phyloP scores from a whole-genome alignment of 2,888 invertebrate genomes.

The Tenthredo scrophulariae region DNA sequence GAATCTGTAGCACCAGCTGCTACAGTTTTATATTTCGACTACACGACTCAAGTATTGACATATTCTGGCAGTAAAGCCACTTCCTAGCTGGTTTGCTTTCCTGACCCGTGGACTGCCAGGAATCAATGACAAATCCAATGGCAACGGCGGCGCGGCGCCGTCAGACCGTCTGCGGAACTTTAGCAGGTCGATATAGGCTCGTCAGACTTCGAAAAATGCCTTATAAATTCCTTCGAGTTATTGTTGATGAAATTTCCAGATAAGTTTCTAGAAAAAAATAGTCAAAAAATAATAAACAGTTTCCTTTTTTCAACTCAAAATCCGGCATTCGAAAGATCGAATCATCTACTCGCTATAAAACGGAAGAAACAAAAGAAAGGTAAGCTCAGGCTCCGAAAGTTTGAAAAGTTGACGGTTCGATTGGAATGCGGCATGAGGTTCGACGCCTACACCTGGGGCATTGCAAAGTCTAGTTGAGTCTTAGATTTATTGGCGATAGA shows the following conservation, averaged over 20 bases:
- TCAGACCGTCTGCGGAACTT: conserved; percentile 19
- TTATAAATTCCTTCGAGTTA: not conserved
- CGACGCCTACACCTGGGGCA: conserved; percentile 51
- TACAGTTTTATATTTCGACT: not conserved
- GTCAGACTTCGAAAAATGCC: not conserved
- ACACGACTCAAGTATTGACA: conserved; percentile 67
- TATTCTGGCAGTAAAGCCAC: conserved; percentile 69
- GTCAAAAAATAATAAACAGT: not conserved
- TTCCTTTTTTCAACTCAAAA: not conserved
- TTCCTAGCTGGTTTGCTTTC: conserved; percentile 70
- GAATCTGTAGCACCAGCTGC: not conserved
- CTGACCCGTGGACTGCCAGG: conserved; percentile 67
- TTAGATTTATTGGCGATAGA: conserved; percentile 76
- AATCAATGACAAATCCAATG: conserved; percentile 73
- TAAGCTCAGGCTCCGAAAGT: conserved; percentile 1
- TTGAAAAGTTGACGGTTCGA: conserved; percentile 69
- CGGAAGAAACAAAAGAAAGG: not conserved
- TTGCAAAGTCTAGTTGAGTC: conserved; percentile 72
- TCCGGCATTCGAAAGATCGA: not conserved
- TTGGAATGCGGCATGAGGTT: conserved; percentile 41
- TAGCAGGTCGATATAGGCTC: conserved; percentile 60
- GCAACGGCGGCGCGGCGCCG: conserved; percentile 55
- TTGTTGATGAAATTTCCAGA: not conserved
- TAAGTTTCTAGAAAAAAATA: not conserved
- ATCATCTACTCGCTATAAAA: not conserved